Percentiles rank a stretch among this genome's conserved stretches.
phyloP scores from a whole-genome alignment of 2,888 invertebrate genomes.

The Catocala sponsa region DNA sequence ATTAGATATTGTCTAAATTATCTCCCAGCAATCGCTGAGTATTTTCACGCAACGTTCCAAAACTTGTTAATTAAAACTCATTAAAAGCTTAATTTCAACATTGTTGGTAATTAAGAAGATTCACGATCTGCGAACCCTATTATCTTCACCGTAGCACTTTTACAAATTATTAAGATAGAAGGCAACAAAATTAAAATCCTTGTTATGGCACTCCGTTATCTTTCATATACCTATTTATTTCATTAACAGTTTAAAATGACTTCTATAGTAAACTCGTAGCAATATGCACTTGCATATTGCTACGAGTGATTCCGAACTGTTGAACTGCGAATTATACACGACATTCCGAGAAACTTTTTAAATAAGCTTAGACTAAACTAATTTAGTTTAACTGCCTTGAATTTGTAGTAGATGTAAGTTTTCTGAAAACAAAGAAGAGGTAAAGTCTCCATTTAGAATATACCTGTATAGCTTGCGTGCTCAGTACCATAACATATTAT shows the following conservation, averaged over 20 bases:
- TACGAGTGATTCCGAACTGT: not conserved
- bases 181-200: slow-evolving; percentile 70
- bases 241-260: not conserved
- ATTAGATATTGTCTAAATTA: slow-evolving; percentile 56
- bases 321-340: not conserved
- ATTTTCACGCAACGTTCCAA: slow-evolving; percentile 74
- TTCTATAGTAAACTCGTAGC: too few relatives aligned
- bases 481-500: slow-evolving; percentile 33
- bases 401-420: slow-evolving; percentile 16
- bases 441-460: slow-evolving; percentile 1
- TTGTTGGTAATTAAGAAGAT: slow-evolving; percentile 86
- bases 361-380: slow-evolving; percentile 9
- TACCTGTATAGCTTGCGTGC: slow-evolving; percentile 14
- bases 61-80: slow-evolving; percentile 86
- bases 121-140: slow-evolving; percentile 82
- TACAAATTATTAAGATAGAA: slow-evolving; percentile 76
- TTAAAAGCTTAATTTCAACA: slow-evolving; percentile 85
- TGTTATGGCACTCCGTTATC: slow-evolving; percentile 38
- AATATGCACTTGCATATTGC: slow-evolving; percentile 1
- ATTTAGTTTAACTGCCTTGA: slow-evolving; percentile 11
- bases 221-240: slow-evolving; percentile 25
- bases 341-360: not conserved
- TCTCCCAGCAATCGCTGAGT: slow-evolving; percentile 66
- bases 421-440: slow-evolving; percentile 12
- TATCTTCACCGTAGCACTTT: slow-evolving; percentile 76